Conservation (phyloP, 1,140 invertebrate species). For the Trachelipus rathkii region DNA sequence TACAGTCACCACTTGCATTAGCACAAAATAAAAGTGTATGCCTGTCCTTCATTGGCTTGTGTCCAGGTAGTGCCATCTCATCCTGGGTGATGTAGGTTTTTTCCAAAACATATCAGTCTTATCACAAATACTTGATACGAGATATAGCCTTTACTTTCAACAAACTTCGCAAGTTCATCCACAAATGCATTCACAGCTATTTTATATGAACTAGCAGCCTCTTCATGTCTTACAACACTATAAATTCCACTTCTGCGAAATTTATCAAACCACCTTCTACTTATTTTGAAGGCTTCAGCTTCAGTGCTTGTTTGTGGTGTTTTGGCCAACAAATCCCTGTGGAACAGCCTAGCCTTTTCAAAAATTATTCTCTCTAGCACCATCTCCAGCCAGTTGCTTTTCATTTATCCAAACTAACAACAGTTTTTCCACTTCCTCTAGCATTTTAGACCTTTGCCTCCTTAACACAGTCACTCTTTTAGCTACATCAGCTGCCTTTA, state of each 20-base stretch:
- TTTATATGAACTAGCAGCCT: conserved; percentile 4
- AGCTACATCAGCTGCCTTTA: too few species aligned
- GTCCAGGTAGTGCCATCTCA: conserved; percentile 50
- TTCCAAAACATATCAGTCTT: conserved; percentile 52
- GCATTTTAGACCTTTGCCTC: too few species aligned
- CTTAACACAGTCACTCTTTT: too few species aligned
- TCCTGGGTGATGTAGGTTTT: conserved; percentile 51
- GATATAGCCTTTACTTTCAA: not conserved
- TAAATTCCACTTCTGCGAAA: conserved; percentile 14
- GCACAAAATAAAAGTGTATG: conserved; percentile 51
- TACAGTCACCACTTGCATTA: conserved; percentile 51
- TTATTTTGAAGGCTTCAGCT: not conserved
- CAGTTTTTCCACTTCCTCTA: too few species aligned
- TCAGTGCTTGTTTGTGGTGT: too few species aligned
- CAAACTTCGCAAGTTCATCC: conserved; percentile 1
- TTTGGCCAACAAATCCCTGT: too few species aligned
- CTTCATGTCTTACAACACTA: not conserved
- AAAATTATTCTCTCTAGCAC: too few species aligned
- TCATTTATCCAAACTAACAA: too few species aligned
- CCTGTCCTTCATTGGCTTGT: conserved; percentile 53
- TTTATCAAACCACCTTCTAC: conserved; percentile 13
- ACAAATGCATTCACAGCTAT: not conserved
- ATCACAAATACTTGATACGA: conserved; percentile 32
- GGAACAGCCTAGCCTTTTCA: too few species aligned
- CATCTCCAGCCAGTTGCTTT: too few species aligned